Evolutionary conservation across 2,797 vertebrate genomes (phyloP).

Genomic region (Syngnathus rostellatus): DNA sequence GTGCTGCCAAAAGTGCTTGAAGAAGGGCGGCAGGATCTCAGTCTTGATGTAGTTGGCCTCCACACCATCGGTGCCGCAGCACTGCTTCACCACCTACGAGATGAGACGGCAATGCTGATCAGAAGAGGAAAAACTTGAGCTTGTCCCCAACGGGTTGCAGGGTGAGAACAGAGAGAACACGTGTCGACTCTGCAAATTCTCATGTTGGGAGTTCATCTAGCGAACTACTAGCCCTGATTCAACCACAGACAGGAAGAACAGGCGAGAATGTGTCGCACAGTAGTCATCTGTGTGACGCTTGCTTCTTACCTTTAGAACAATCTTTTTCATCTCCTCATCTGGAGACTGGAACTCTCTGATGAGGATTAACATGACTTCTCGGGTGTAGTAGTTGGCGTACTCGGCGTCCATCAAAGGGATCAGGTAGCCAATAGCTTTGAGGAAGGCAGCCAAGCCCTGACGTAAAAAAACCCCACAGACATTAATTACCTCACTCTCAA

Average conservation of each 20-base stretch:
- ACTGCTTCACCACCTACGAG: constrained; percentile 93
- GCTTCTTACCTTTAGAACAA: constrained; percentile 85
- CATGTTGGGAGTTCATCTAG: constrained; percentile 41
- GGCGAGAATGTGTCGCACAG: constrained; percentile 48
- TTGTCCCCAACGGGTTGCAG: constrained; percentile 48
- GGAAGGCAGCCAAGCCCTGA: constrained; percentile 95
- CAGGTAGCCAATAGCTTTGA: constrained; percentile 97
- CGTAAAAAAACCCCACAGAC: constrained; percentile 1
- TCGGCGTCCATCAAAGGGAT: constrained; percentile 98
- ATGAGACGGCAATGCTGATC: background rate
- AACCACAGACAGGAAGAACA: constrained; percentile 33
- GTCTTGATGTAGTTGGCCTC: constrained; percentile 99
- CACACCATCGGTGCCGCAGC: constrained; percentile 96
- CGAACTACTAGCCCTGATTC: constrained; percentile 43
- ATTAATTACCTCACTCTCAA: background rate
- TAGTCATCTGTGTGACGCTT: background rate
- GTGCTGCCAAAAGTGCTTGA: constrained; percentile 99
- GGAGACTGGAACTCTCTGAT: constrained; percentile 99
- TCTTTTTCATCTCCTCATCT: constrained; percentile 99
- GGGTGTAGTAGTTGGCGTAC: constrained; percentile 98
- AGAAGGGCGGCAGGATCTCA: constrained; percentile 97
- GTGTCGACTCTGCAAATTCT: constrained; percentile 31
- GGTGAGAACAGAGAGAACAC: constrained; percentile 39
- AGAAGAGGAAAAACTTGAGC: background rate
- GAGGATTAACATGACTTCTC: constrained; percentile 98